Conservation (phyloP, 2,113 vertebrate species). For the Pygoscelis adeliae region DNA sequence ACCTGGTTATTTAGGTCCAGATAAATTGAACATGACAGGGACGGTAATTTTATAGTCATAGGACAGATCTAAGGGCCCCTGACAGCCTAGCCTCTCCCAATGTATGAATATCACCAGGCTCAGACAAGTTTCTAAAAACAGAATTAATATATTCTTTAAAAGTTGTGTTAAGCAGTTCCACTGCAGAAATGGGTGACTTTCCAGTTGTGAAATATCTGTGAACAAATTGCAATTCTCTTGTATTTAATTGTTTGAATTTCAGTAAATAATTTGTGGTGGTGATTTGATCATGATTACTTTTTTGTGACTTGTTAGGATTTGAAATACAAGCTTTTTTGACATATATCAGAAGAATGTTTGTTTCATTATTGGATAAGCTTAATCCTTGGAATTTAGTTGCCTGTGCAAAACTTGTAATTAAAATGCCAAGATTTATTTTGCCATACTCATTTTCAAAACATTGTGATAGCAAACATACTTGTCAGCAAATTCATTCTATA, state of each 20-base stretch:
- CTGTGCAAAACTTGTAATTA: not conserved
- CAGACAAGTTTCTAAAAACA: not conserved
- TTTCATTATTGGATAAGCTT: not conserved
- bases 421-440: not conserved
- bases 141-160: not conserved
- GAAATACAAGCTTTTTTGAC: not conserved
- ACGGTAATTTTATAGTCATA: not conserved
- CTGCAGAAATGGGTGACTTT: not conserved
- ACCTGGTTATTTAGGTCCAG: not conserved
- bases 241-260: not conserved
- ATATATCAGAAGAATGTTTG: not conserved
- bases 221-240: not conserved
- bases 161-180: not conserved
- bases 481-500: not conserved
- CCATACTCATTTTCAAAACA: not conserved
- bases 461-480: not conserved
- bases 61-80: not conserved
- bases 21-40: not conserved
- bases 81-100: not conserved
- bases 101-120: not conserved
- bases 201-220: not conserved
- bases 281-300: not conserved
- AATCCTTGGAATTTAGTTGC: not conserved
- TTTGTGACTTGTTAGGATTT: not conserved
- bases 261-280: not conserved